Conservation (phyloP, 2,113 vertebrate genomes). For the Zosterops pallidus region DNA sequence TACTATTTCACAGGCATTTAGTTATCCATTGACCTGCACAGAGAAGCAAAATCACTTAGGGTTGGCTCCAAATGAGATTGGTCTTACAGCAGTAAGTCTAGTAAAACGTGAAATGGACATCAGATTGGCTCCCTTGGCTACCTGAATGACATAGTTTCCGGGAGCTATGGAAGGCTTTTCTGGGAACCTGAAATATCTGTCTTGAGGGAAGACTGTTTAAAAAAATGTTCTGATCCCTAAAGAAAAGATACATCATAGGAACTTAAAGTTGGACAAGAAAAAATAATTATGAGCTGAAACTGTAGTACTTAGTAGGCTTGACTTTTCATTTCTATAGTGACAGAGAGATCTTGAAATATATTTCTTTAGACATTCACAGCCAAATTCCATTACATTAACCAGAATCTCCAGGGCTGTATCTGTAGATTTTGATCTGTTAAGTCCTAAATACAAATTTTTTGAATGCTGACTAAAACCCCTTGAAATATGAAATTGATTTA, state of each 20-base stretch:
- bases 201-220: background rate
- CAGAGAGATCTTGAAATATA: background rate
- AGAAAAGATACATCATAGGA: background rate
- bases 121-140: background rate
- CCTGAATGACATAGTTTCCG: background rate
- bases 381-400: background rate
- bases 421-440: background rate
- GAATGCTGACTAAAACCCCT: background rate
- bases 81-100: background rate
- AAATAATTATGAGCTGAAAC: background rate
- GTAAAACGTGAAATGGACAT: background rate
- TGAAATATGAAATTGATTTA: background rate
- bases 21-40: conserved; percentile 13
- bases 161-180: background rate
- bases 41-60: background rate
- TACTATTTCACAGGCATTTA: conserved; percentile 44
- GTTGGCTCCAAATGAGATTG: background rate
- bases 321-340: background rate
- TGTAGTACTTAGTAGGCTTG: background rate
- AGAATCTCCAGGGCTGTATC: background rate
- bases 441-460: background rate
- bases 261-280: background rate
- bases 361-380: background rate
- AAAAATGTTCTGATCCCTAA: background rate
- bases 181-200: background rate